Evolutionary conservation across 2,113 vertebrate genomes (phyloP), one percentile per base, ranked within the genome.

Genomic region (Centropus bengalensis): DNA sequence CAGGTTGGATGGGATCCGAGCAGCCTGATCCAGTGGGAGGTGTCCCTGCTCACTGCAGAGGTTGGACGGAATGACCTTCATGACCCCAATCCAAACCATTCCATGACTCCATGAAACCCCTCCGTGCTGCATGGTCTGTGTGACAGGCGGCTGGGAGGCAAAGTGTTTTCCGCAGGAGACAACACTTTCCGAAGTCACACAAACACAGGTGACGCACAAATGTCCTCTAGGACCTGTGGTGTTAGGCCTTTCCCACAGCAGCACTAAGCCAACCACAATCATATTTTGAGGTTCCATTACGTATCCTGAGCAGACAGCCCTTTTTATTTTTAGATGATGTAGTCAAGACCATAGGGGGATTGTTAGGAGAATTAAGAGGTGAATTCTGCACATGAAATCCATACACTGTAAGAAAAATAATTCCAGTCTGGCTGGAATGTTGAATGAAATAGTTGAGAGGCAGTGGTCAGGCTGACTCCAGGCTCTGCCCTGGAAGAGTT

Each of bases 71-170:
- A 45, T 45, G 44, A 45, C 19, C 44, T 45, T 45, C 17, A 45
- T 45, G 44, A 18, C 17, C 19, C 44, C 44, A 45, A 45, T 16
- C 45, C 45, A 47, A 16, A 47, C 18, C 47, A 47, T 47, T 47
- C 47, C 8, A 44, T 44, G 36, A 47, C 21, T 47, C 47, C 8
- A 45, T 45, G 44, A 58, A 23, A 2, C 15, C 13, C 3, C 15
- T 12, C 36, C 10, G 5, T 4, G 22, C 24, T 24, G 10, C 14
- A 4, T 16, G 9, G 17, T 1, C 42, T 33, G 21, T 8, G 49
- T 33, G 24, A 0, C 1, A 4, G 3, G 2, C 14, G 10, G n/a
- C 17, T 26, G 4, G 52, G 28, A 45, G 12, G 16, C 32, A 16
- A 1, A 3, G 13, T 2, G 54, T 32, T 17, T 21, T 55, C 42